Evolutionary conservation across 2,888 invertebrate genomes (phyloP), one percentile per base, ranked within the genome.

Genomic region (Harpagoxenus sublaevis): DNA sequence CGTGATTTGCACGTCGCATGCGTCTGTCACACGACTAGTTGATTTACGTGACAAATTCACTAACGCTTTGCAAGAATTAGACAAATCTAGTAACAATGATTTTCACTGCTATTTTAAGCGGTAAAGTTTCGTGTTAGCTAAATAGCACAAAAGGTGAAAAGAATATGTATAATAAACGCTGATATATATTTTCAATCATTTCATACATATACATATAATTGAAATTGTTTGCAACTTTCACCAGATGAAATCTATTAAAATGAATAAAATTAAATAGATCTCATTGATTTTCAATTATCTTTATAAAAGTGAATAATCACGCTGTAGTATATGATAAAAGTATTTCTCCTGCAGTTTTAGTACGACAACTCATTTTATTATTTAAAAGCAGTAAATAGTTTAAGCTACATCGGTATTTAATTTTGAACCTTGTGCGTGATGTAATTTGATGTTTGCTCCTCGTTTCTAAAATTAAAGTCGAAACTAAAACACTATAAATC

Each of bases 371-470:
- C 39, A 63, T 39, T 77, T 77, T 42, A 10, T 66, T n/a, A 68
- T 78, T 55, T 45, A 68, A 78, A 71, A 65, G 60, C 53, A 31
- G 10, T 65, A 28, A 45, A 45, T 42, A 77, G 28, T 57, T 78
- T 31, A 42, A 63, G 8, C 23, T 77, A 53, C 18, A 15, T 78
- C 28, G 39, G 23, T 77, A 53, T 78, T 66, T 31, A 57, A 68
- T 18, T 57, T 15, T 55, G 66, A 1, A 28, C 12, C 28, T 78
- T 78, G 66, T 68, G 66, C 66, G 78, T 78, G 78, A 78, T 4
- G n/a, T 35, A 68, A 83, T 77, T 77, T 83, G 77, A 83, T 83
- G 68, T 83, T 68, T 68, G 77, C 68, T 83, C 77, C 39, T 75
- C 45, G 12, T 60, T 60, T 42, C 28, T 83, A 75, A 66, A 65